These are phyloP conservation scores for Trichonephila inaurata DNA, from an alignment of 1,140 invertebrate species.

Conservation along the genomic window DNA sequence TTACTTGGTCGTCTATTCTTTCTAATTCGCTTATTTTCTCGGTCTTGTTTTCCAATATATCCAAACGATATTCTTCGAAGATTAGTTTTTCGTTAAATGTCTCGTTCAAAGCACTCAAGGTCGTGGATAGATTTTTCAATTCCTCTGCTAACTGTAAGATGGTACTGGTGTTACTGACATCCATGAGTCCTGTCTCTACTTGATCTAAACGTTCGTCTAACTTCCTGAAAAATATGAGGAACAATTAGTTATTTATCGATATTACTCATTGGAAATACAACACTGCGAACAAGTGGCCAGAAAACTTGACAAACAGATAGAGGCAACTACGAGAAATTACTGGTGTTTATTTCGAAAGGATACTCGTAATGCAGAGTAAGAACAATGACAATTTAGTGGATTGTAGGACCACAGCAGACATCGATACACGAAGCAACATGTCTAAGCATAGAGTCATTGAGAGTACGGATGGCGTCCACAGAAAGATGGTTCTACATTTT, in stretches of 20 bases:
- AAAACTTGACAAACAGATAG: too few species aligned
- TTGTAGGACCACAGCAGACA: too few species aligned
- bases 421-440: too few species aligned
- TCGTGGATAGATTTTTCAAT: neutral
- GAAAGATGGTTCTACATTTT: too few species aligned
- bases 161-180: neutral
- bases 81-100: neutral
- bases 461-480: too few species aligned
- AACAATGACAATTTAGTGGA: too few species aligned
- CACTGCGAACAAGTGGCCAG: too few species aligned
- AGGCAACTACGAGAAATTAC: too few species aligned
- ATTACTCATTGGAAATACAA: too few species aligned
- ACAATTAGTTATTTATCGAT: neutral
- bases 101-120: neutral
- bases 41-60: neutral
- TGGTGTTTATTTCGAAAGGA: too few species aligned
- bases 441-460: too few species aligned
- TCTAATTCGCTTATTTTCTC: neutral
- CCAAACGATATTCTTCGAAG: neutral
- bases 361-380: too few species aligned
- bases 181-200: constrained; percentile 3
- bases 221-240: neutral
- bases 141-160: neutral
- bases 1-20: neutral
- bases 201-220: constrained; percentile 11